phyloP scores from a whole-genome alignment of 2,888 invertebrate genomes.

The Arrhopalites spinosus region DNA sequence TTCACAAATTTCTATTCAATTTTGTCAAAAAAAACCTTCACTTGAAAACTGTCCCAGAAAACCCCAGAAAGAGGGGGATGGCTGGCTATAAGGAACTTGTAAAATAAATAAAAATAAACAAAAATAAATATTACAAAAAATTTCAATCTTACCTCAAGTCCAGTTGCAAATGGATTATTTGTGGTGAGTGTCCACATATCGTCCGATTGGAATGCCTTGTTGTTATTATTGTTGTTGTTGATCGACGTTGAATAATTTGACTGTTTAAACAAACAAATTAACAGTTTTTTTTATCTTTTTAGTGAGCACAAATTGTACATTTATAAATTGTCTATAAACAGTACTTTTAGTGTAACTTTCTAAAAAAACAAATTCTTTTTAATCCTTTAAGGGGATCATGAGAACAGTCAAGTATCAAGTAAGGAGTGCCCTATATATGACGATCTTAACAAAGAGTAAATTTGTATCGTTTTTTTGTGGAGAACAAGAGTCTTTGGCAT shows the following conservation, averaged over 20 bases:
- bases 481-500: no score
- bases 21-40: no score
- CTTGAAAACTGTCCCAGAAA: neutral
- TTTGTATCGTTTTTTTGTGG: no score
- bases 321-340: no score
- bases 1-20: no score
- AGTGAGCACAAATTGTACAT: neutral
- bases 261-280: neutral
- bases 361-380: no score
- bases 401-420: no score
- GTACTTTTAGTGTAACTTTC: no score
- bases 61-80: neutral
- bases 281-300: neutral
- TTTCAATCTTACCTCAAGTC: conserved; percentile 55
- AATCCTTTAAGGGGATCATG: no score
- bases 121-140: neutral
- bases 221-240: neutral
- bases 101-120: neutral
- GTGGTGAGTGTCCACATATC: conserved; percentile 56
- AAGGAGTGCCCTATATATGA: no score
- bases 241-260: neutral
- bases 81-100: neutral
- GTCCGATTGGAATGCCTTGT: conserved; percentile 7
- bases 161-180: conserved; percentile 53
- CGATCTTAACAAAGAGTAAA: no score